Evolutionary conservation across 2,888 invertebrate genomes (phyloP), one percentile per base, ranked within the genome.

Genomic region (Drosophila multiciliata): DNA sequence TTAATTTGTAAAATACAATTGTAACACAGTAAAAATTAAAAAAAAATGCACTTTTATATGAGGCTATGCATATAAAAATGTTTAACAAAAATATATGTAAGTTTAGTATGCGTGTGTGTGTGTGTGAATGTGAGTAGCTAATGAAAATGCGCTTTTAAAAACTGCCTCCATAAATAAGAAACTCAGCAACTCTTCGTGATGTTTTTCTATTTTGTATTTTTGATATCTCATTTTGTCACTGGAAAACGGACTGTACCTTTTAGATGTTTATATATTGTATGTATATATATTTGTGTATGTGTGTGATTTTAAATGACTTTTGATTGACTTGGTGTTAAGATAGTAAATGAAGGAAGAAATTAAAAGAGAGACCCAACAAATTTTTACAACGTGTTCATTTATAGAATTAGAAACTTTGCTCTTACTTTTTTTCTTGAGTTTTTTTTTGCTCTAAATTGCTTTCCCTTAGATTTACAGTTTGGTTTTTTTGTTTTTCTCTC

Each of bases 11-110:
- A 79, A 81, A 77, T 81, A 79, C 74, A 79, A 82, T 73, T 61
- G 66, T 87, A 85, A 85, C 87, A 89, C 74, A 88, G 83, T 84
- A 81, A 86, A 83, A 88, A 83, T 68, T 78, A 68, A 72, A 82
- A 78, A 83, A 75, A 75, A 80, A 78, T 69, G 66, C 58, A 82
- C 73, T 82, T 71, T 63, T 75, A 82, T 66, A 55, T 75, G 52
- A 67, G 52, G 59, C 73, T 63, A 69, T 63, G 63, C 79, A 72
- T 82, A 82, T 78, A 71, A 73, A 80, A 78, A 75, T 83, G 73
- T 78, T 80, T 54, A 85, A 83, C 75, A 73, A 83, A 87, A 80
- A 66, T 68, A 68, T 60, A 68, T 63, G 62, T 71, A 38, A 26
- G 54, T 49, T 49, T 59, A 49, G 48, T 60, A 50, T 65, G 40